Evolutionary conservation across 2,797 vertebrate species (phyloP).

Genomic region (Acipenser oxyrinchus): DNA sequence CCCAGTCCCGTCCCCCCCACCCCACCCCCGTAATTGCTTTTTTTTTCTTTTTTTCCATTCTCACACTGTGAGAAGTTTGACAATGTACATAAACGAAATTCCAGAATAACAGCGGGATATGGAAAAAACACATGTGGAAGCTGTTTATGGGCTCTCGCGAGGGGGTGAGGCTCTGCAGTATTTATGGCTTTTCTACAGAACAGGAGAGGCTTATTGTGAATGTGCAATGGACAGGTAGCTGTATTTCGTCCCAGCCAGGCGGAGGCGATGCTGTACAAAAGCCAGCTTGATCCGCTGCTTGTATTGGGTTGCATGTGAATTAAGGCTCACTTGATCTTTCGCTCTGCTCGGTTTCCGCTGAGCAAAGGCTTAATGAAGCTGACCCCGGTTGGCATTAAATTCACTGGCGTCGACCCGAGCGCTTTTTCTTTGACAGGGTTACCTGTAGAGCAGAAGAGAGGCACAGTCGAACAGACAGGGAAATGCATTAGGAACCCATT

Average conservation of each 20-base stretch:
- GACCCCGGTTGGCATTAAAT: background rate
- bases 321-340: no score
- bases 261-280: no score
- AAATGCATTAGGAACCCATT: background rate
- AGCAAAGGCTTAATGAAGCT: background rate
- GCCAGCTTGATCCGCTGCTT: no score
- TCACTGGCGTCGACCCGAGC: background rate
- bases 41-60: constrained; percentile 48
- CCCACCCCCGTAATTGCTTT: constrained; percentile 48
- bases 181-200: constrained; percentile 44
- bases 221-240: constrained; percentile 16
- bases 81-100: constrained; percentile 59
- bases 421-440: background rate
- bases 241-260: no score
- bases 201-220: constrained; percentile 27
- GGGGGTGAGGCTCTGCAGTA: constrained; percentile 38
- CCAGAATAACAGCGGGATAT: constrained; percentile 54
- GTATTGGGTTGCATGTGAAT: no score
- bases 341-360: no score
- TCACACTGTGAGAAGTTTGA: constrained; percentile 60
- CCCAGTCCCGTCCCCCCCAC: constrained; percentile 18
- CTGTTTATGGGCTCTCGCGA: constrained; percentile 44
- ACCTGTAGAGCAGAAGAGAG: background rate
- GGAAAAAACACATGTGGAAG: constrained; percentile 63
- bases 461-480: background rate